These are phyloP conservation scores for Trachelus stipa DNA, from an alignment of 2,888 invertebrate genomes.

Conservation along the genomic window DNA sequence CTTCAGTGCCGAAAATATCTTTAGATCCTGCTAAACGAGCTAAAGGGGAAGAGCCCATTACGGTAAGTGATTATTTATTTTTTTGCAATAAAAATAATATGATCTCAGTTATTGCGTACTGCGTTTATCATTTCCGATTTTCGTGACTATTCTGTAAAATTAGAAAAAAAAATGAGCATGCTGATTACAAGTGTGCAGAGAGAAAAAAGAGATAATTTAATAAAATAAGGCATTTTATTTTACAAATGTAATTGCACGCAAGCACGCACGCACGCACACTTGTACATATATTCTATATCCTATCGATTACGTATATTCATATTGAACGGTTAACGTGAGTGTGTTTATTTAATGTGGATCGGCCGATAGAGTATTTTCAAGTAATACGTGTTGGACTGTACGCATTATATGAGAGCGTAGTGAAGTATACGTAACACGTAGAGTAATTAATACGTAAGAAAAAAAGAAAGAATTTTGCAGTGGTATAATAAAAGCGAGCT, in stretches of 20 bases:
- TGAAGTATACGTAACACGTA: background rate
- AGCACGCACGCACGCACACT: background rate
- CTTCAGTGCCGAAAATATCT: conserved; percentile 83
- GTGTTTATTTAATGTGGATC: background rate
- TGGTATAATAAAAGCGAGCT: too few relatives aligned
- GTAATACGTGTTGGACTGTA: background rate
- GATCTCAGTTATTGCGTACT: background rate
- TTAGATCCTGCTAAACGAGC: conserved; percentile 83
- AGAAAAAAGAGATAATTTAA: background rate
- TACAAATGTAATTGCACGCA: background rate
- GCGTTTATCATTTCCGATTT: conserved; percentile 9
- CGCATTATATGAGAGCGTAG: background rate
- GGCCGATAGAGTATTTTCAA: background rate
- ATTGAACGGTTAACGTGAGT: background rate
- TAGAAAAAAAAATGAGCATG: background rate
- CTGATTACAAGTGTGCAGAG: background rate
- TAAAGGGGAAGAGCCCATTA: conserved; percentile 71
- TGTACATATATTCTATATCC: background rate
- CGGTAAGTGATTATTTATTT: conserved; percentile 67
- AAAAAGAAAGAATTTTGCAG: background rate
- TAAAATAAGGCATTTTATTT: background rate
- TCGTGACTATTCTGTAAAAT: background rate
- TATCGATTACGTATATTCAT: background rate
- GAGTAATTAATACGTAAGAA: background rate
- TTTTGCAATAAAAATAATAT: conserved; percentile 10